Percentiles rank a stretch among this genome's conserved stretches.
Evolutionary conservation across 2,888 invertebrate genomes (phyloP).

Genomic region (Strigamia crassipes): DNA sequence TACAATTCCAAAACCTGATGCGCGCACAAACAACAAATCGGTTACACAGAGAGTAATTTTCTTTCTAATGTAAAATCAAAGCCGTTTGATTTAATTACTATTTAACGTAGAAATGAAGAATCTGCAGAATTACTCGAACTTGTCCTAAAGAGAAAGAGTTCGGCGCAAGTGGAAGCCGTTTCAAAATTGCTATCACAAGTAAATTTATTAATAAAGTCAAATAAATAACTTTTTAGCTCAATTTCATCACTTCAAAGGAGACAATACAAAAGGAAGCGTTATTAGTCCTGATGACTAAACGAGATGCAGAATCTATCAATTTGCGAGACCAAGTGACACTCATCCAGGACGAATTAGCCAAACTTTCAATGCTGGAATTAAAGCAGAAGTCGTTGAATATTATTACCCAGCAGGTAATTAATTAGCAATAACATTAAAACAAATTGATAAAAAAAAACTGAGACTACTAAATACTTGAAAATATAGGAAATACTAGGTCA

Average conservation of each 20-base stretch:
- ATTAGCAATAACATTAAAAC: not conserved
- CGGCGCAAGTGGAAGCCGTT: not conserved
- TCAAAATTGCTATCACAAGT: not conserved
- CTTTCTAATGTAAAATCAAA: not conserved
- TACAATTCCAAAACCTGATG: not conserved
- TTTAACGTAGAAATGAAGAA: not conserved
- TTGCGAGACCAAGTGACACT: slow-evolving; percentile 48
- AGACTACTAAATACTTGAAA: not conserved
- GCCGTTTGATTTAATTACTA: not conserved
- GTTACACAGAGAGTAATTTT: slow-evolving; percentile 39
- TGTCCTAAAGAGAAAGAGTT: not conserved
- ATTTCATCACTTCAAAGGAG: not conserved
- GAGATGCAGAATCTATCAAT: slow-evolving; percentile 46
- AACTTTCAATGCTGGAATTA: slow-evolving; percentile 49
- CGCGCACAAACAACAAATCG: not conserved
- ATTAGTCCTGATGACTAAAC: slow-evolving; percentile 45
- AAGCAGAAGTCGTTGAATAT: slow-evolving; percentile 48
- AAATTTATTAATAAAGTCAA: not conserved
- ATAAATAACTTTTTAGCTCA: not conserved
- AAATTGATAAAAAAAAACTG: not conserved
- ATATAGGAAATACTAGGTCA: slow-evolving; percentile 48
- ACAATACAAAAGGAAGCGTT: slow-evolving; percentile 48
- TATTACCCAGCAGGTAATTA: slow-evolving; percentile 47
- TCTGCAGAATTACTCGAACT: not conserved
- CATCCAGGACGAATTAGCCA: slow-evolving; percentile 49